A percentile compares a stretch with the other conserved stretches of the same genome.
Evolutionary conservation across 1,140 invertebrate species (phyloP).

Genomic region (Scaptomyza montana): DNA sequence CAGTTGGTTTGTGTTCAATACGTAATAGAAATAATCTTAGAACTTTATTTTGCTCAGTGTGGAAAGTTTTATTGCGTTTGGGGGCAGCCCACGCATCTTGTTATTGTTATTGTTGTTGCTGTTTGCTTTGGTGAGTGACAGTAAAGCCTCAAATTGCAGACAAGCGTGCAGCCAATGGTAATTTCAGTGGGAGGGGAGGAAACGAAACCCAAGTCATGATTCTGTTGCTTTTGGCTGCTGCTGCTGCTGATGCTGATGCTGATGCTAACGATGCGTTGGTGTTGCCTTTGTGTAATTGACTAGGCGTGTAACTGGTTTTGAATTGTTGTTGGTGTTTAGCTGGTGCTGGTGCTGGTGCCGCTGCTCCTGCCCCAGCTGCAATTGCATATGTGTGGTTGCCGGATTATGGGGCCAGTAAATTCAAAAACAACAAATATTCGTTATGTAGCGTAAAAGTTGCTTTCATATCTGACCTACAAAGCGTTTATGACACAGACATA

Average conservation of each 20-base stretch:
- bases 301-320: constrained; percentile 67
- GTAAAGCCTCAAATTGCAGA: constrained; percentile 74
- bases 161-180: constrained; percentile 38
- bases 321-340: constrained; percentile 65
- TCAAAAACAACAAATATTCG: constrained; percentile 36
- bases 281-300: constrained; percentile 55
- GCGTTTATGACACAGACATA: constrained; percentile 5
- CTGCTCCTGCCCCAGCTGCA: constrained; percentile 13
- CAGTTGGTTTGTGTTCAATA: too few relatives aligned
- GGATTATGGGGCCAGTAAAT: constrained; percentile 28
- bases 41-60: not conserved
- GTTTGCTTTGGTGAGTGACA: constrained; percentile 61
- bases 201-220: constrained; percentile 19
- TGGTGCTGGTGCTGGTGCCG: constrained; percentile 51
- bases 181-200: constrained; percentile 4
- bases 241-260: constrained; percentile 20
- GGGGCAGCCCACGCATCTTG: constrained; percentile 49
- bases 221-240: constrained; percentile 8
- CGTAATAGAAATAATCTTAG: not conserved
- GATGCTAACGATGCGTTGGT: constrained; percentile 53
- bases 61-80: not conserved
- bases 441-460: constrained; percentile 21
- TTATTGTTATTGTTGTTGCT: constrained; percentile 5
- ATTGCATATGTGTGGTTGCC: constrained; percentile 14
- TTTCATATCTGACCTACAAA: constrained; percentile 59